phyloP scores from a whole-genome alignment of 2,113 vertebrate species.

The Budorcas taxicolor region DNA sequence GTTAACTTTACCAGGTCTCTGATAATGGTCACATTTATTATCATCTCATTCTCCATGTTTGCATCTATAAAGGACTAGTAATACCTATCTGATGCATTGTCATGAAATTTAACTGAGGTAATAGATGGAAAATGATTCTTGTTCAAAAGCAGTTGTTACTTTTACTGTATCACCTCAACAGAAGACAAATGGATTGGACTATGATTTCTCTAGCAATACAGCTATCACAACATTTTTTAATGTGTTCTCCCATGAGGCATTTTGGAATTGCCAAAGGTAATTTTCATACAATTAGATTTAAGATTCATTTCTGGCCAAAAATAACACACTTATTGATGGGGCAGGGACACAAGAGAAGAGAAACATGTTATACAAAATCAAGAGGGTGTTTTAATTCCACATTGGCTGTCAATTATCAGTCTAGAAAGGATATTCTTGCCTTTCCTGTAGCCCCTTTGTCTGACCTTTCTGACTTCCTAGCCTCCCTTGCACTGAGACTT shows the following conservation, averaged over 20 bases:
- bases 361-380: not conserved
- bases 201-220: not conserved
- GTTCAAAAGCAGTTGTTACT: not conserved
- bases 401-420: not conserved
- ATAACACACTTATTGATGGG: not conserved
- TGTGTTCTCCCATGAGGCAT: not conserved
- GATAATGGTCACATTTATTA: not conserved
- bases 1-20: not conserved
- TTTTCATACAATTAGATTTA: not conserved
- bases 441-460: not conserved
- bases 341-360: not conserved
- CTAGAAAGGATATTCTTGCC: not conserved
- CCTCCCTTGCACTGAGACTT: not conserved
- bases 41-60: not conserved
- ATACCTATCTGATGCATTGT: not conserved
- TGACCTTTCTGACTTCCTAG: not conserved
- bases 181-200: not conserved
- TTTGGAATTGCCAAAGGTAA: not conserved
- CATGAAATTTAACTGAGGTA: not conserved
- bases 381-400: not conserved
- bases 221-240: not conserved
- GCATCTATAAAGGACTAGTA: not conserved
- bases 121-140: not conserved
- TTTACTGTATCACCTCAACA: not conserved
- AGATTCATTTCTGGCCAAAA: not conserved